These are phyloP conservation scores for Formicarius rufipectus DNA, from an alignment of 2,113 vertebrate species.

Conservation along the genomic window DNA sequence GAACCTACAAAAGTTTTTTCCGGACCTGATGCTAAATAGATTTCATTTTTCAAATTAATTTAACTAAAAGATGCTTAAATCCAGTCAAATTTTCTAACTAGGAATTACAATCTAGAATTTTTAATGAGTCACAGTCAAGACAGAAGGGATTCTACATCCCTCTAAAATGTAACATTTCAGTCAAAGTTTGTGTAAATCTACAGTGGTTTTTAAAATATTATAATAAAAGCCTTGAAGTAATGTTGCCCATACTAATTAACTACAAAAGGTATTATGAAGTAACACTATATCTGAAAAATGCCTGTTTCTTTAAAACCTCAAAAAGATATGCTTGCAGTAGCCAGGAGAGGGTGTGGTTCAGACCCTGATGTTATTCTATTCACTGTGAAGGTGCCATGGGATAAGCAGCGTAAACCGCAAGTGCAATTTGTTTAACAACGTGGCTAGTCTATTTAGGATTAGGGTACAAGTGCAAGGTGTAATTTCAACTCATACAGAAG, in stretches of 20 bases:
- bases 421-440: neutral
- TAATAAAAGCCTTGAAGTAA: neutral
- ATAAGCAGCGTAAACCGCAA: neutral
- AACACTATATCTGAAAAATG: accelerated
- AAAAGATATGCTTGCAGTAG: neutral
- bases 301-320: neutral
- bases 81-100: neutral
- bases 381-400: neutral
- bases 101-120: neutral
- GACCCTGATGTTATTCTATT: neutral
- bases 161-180: neutral
- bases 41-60: neutral
- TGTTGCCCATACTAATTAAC: neutral
- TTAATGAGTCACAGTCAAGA: neutral
- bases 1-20: neutral
- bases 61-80: neutral
- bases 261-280: neutral
- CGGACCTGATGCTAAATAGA: neutral
- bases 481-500: neutral
- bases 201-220: neutral
- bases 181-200: neutral
- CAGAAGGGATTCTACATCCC: neutral
- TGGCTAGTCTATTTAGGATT: neutral
- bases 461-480: neutral
- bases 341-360: neutral